Percentiles rank a stretch among this genome's conserved stretches.
Conservation (phyloP, 2,888 invertebrate genomes). For the Clanis bilineata region DNA sequence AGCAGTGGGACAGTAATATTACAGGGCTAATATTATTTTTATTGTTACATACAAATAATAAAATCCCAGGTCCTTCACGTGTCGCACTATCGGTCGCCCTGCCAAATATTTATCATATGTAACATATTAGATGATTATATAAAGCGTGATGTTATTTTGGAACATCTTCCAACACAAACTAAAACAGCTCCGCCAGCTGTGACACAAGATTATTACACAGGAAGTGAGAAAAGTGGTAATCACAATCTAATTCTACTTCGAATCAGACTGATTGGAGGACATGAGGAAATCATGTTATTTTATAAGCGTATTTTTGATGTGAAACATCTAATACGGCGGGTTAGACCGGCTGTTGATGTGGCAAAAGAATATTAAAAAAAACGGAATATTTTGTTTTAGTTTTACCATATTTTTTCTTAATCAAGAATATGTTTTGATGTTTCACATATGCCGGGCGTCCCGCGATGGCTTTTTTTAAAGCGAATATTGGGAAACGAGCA, state of each 20-base stretch:
- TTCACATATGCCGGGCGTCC: too few species aligned
- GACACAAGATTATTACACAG: not conserved
- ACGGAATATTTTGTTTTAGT: too few species aligned
- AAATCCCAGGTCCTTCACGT: not conserved
- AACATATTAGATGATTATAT: not conserved
- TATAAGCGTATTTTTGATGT: too few species aligned
- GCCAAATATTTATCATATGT: constrained; percentile 1
- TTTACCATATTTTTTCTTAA: too few species aligned
- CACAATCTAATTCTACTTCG: not conserved
- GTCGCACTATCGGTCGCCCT: not conserved
- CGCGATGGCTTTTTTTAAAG: too few species aligned
- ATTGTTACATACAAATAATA: not conserved
- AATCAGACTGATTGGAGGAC: not conserved
- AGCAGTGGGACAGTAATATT: too few species aligned
- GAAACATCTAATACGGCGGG: too few species aligned
- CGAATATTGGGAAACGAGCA: too few species aligned
- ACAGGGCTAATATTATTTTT: not conserved
- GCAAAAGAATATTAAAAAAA: too few species aligned
- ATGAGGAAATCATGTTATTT: not conserved
- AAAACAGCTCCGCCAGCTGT: not conserved
- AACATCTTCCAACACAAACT: not conserved
- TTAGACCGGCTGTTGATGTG: too few species aligned
- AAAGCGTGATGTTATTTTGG: not conserved
- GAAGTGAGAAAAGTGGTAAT: not conserved
- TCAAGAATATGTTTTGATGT: too few species aligned